Conservation (phyloP, 2,113 vertebrate genomes). For the Australoheros scitulus region DNA sequence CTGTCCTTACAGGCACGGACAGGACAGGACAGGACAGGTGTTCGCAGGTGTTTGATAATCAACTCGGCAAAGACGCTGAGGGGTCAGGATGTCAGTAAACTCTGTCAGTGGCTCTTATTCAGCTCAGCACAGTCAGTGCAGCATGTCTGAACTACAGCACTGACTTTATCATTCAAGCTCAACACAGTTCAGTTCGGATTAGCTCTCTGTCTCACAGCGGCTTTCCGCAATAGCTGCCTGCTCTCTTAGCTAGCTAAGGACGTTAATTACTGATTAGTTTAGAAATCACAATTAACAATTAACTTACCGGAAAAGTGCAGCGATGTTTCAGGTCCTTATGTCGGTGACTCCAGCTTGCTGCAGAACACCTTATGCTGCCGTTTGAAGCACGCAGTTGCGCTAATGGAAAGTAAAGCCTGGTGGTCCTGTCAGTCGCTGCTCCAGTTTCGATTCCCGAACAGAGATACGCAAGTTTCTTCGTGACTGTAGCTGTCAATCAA, state of each 20-base stretch:
- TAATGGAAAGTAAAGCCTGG: background rate
- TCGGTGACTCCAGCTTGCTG: background rate
- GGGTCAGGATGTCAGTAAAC: no score
- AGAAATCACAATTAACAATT: background rate
- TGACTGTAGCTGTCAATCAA: background rate
- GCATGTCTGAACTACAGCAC: background rate
- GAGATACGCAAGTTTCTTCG: fast-evolving
- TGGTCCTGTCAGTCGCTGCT: background rate
- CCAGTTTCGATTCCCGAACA: background rate
- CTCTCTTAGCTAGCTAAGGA: no score
- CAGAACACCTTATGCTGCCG: background rate
- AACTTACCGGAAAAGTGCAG: background rate
- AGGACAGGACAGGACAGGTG: no score
- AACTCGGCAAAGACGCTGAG: no score
- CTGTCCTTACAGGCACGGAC: no score
- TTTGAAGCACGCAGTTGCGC: fast-evolving
- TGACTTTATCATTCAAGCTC: background rate
- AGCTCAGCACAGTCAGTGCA: background rate
- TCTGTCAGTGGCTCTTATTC: no score
- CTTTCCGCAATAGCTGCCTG: no score
- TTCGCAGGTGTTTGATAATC: no score
- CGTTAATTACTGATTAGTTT: background rate
- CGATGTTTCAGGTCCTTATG: background rate
- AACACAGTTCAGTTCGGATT: no score
- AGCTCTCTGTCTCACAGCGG: no score